These are phyloP conservation scores for Artibeus lituratus DNA, from an alignment of 2,797 vertebrate genomes.

Conservation along the genomic window DNA sequence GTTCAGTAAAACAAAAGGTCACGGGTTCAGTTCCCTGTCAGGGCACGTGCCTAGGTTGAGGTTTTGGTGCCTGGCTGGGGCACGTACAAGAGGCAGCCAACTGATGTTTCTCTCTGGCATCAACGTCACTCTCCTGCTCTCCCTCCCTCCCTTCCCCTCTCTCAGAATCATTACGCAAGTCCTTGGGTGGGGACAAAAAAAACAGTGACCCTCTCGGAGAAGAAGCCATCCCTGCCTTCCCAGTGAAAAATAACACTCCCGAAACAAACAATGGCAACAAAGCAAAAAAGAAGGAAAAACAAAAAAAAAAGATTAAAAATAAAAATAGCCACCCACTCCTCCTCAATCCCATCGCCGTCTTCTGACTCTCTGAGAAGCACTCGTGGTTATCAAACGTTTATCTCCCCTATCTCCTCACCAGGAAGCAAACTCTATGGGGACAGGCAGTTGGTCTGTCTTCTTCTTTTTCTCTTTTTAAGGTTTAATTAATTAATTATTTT, in stretches of 20 bases:
- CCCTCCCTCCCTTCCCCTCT: not conserved
- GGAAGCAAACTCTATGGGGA: not conserved
- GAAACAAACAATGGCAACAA: not conserved
- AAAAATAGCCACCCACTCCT: not conserved
- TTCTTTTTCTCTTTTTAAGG: not conserved
- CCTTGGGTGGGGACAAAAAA: not conserved
- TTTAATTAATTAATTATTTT: too few species aligned
- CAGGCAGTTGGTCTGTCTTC: not conserved
- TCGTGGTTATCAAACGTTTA: not conserved
- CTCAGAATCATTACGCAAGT: not conserved
- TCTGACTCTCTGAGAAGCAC: not conserved
- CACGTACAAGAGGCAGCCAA: not conserved
- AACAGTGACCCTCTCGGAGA: not conserved
- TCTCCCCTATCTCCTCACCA: not conserved
- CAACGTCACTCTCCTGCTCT: not conserved
- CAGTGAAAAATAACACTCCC: not conserved
- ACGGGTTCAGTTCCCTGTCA: not conserved
- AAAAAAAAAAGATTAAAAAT: not conserved
- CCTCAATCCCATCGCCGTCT: not conserved
- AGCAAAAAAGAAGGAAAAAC: not conserved
- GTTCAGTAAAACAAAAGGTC: not conserved
- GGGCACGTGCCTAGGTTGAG: not conserved
- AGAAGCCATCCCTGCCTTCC: not conserved
- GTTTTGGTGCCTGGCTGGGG: not conserved
- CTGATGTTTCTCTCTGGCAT: not conserved